Evolutionary conservation across 2,888 invertebrate genomes (phyloP).

Genomic region (Gibbula magus): DNA sequence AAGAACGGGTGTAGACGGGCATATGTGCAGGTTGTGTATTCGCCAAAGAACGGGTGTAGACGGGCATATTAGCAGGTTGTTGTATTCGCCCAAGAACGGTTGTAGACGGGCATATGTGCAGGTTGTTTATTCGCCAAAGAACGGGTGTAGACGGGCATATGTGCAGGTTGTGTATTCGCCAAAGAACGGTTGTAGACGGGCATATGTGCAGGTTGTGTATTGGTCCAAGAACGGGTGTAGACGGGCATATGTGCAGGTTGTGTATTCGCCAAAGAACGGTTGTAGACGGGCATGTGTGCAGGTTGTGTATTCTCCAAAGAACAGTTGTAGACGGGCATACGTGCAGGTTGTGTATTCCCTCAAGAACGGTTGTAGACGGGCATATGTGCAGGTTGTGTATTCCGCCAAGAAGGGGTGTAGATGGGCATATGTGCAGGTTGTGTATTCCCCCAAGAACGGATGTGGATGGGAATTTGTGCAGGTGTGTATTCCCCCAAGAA

Average conservation of each 20-base stretch:
- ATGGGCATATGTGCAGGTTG: too few species aligned
- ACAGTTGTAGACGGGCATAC: too few species aligned
- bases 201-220: not conserved
- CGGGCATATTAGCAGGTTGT: too few species aligned
- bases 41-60: too few species aligned
- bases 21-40: not conserved
- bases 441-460: not conserved
- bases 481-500: too few species aligned
- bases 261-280: not conserved
- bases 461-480: not conserved
- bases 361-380: not conserved
- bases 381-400: not conserved
- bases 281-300: not conserved
- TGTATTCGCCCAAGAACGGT: not conserved
- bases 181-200: not conserved
- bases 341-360: not conserved
- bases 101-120: not conserved
- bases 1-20: not conserved
- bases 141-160: too few species aligned
- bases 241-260: too few species aligned
- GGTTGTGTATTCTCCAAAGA: too few species aligned
- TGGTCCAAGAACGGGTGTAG: too few species aligned
- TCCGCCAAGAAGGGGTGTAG: too few species aligned
- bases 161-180: not conserved
- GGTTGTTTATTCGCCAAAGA: too few species aligned